Percentiles rank a stretch among this genome's conserved stretches.
phyloP scores from a whole-genome alignment of 2,797 vertebrate species.

The Mionectes olivaceus region DNA sequence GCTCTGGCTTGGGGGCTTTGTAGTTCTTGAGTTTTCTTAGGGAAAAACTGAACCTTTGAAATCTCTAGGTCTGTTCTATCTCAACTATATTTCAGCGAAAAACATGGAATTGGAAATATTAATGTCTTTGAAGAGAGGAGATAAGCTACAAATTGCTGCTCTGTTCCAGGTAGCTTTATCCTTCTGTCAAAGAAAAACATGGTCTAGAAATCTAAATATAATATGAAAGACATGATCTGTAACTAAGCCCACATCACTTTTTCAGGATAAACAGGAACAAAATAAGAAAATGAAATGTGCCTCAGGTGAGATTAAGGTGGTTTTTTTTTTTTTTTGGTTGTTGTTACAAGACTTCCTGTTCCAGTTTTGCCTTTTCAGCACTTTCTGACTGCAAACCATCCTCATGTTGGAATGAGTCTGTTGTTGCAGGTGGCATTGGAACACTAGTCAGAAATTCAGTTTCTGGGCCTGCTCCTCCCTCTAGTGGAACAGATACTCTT shows the following conservation, averaged over 20 bases:
- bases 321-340: too few relatives aligned
- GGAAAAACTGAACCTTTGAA: background rate
- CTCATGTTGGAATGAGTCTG: accelerated
- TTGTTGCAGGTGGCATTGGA: background rate
- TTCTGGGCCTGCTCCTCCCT: constrained; percentile 56
- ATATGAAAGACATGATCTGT: background rate
- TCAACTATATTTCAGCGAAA: background rate
- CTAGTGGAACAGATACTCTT: constrained; percentile 45
- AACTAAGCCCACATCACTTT: background rate
- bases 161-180: background rate
- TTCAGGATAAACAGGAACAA: background rate
- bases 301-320: background rate
- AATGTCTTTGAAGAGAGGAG: background rate
- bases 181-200: background rate
- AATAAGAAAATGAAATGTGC: background rate
- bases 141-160: background rate
- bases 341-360: background rate
- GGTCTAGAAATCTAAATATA: background rate
- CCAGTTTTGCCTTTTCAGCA: background rate
- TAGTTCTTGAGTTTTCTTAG: background rate
- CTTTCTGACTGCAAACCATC: background rate
- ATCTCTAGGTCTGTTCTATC: background rate
- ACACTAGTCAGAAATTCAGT: background rate
- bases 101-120: background rate
- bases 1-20: background rate